Percentiles rank a stretch among this genome's conserved stretches.
Conservation (phyloP, 2,113 vertebrate genomes). For the Hoplias malabaricus region DNA sequence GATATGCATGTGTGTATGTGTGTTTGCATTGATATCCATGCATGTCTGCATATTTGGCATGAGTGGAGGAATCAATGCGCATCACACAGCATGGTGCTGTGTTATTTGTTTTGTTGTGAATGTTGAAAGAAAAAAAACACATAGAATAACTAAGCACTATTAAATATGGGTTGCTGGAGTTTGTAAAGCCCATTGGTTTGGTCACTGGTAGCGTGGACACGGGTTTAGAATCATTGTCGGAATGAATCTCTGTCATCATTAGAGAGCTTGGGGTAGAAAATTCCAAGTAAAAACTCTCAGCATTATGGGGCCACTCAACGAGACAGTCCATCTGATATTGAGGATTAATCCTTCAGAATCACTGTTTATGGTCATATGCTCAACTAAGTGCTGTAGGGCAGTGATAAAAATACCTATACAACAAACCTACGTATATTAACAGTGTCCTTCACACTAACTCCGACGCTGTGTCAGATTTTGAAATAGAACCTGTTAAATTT, state of each 20-base stretch:
- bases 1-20: neutral
- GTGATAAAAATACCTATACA: too few species aligned
- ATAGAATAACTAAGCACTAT: neutral
- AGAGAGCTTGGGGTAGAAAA: neutral
- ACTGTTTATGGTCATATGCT: neutral
- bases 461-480: too few species aligned
- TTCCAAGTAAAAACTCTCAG: conserved; percentile 2
- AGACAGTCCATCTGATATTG: conserved; percentile 5
- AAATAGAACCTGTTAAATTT: too few species aligned
- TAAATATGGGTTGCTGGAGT: neutral
- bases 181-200: neutral
- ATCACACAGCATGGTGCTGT: neutral
- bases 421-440: too few species aligned
- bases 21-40: too few species aligned
- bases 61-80: neutral
- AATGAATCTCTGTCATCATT: conserved; percentile 39
- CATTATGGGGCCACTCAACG: neutral
- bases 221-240: conserved; percentile 31
- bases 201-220: neutral
- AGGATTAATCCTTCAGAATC: conserved; percentile 19
- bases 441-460: too few species aligned
- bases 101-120: neutral
- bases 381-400: too few species aligned
- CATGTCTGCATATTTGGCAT: neutral
- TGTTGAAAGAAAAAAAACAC: neutral